These are phyloP conservation scores for Noturus placidus DNA, from an alignment of 2,113 vertebrate species.

Conservation along the genomic window DNA sequence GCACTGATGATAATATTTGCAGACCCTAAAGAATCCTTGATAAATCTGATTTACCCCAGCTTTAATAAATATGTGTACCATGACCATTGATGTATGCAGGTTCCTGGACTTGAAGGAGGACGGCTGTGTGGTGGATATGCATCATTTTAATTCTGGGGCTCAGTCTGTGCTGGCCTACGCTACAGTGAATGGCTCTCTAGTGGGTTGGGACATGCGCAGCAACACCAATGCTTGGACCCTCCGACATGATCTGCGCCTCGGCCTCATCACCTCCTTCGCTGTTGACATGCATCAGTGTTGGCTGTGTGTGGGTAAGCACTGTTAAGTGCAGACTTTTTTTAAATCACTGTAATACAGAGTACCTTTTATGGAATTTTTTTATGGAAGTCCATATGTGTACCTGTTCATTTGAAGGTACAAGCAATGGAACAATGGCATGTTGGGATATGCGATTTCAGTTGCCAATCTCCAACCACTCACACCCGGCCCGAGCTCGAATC, in stretches of 20 bases:
- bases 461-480: slow-evolving; percentile 94
- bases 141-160: slow-evolving; percentile 92
- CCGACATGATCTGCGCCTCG: slow-evolving; percentile 89
- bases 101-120: slow-evolving; percentile 88
- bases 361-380: not conserved
- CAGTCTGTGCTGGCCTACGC: slow-evolving; percentile 94
- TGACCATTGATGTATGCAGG: slow-evolving; percentile 62
- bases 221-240: slow-evolving; percentile 89
- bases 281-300: slow-evolving; percentile 98
- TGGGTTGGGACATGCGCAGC: slow-evolving; percentile 94
- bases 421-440: slow-evolving; percentile 97
- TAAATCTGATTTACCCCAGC: not conserved
- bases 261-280: slow-evolving; percentile 95
- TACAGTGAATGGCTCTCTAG: slow-evolving; percentile 90
- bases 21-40: not conserved
- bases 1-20: too few relatives aligned
- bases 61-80: not conserved
- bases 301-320: slow-evolving; percentile 88
- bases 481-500: slow-evolving; percentile 89
- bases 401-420: slow-evolving; percentile 78
- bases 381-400: too few relatives aligned
- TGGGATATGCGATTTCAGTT: slow-evolving; percentile 99
- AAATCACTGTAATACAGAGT: not conserved
- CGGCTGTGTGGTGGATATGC: slow-evolving; percentile 93
- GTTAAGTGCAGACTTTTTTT: not conserved